These are phyloP conservation scores for Takifugu flavidus DNA, from an alignment of 2,113 vertebrate genomes.

Conservation along the genomic window DNA sequence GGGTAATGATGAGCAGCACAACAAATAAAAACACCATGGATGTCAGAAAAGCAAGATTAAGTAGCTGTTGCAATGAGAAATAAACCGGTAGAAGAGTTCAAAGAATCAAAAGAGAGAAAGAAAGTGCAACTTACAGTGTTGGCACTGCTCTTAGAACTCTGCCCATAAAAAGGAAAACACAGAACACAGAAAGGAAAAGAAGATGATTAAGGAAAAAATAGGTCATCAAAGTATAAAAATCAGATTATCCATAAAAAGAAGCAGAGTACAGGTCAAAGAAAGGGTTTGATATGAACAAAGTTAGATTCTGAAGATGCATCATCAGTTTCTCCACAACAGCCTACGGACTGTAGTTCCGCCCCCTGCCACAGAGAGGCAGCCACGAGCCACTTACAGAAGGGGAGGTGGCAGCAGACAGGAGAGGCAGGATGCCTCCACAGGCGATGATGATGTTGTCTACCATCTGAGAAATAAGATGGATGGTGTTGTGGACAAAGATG, in stretches of 20 bases:
- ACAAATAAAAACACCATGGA: conserved; percentile 61
- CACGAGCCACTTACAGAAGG: conserved; percentile 91
- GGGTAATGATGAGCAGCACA: conserved; percentile 46
- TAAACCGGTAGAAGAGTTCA: conserved; percentile 40
- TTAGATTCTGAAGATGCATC: conserved; percentile 25
- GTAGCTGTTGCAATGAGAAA: conserved; percentile 52
- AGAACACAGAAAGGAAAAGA: conserved; percentile 78
- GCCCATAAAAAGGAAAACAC: conserved; percentile 84
- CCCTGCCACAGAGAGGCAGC: conserved; percentile 59
- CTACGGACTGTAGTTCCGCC: conserved; percentile 37
- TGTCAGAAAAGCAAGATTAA: conserved; percentile 58
- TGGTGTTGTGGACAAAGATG: conserved; percentile 99
- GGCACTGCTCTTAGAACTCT: conserved; percentile 99
- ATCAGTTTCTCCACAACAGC: not conserved
- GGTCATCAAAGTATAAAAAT: conserved; percentile 27
- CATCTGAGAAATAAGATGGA: conserved; percentile 99
- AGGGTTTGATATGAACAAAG: conserved; percentile 17
- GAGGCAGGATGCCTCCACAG: conserved; percentile 96
- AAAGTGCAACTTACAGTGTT: conserved; percentile 88
- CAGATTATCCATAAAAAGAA: conserved; percentile 26
- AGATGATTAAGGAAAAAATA: conserved; percentile 58
- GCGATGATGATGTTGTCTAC: conserved; percentile 99
- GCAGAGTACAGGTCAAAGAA: conserved; percentile 32
- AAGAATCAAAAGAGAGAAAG: conserved; percentile 69
- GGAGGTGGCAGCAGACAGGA: conserved; percentile 95